These are phyloP conservation scores for Myodes glareolus DNA, from an alignment of 2,113 vertebrate genomes.

Conservation along the genomic window DNA sequence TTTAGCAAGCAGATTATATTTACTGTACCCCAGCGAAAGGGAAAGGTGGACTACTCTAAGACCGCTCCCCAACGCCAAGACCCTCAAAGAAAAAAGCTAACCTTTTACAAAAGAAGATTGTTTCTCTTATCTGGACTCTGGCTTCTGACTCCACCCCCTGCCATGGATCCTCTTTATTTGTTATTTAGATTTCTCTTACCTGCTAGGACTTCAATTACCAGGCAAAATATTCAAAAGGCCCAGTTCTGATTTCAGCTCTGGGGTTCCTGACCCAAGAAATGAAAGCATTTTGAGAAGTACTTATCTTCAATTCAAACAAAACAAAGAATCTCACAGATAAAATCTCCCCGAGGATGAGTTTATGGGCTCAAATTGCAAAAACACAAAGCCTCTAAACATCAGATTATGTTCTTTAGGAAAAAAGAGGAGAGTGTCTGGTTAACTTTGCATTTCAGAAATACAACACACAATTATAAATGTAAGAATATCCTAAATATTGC, in stretches of 20 bases:
- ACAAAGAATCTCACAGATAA: neutral
- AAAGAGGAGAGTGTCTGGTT: neutral
- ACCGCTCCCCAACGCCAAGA: neutral
- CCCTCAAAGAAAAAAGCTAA: neutral
- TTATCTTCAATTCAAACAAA: neutral
- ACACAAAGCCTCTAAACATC: neutral
- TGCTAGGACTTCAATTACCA: neutral
- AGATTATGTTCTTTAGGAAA: neutral
- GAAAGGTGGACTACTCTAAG: neutral
- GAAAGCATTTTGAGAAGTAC: neutral
- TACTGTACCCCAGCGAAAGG: neutral
- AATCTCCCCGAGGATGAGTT: neutral
- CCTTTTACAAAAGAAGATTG: neutral
- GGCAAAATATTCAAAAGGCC: slow-evolving; percentile 34
- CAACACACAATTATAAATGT: slow-evolving; percentile 16
- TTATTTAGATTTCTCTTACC: slow-evolving; percentile 16
- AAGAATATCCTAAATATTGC: neutral
- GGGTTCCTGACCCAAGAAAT: neutral
- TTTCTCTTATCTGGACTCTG: neutral
- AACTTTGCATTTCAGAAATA: slow-evolving; percentile 44
- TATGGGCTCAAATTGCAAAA: neutral
- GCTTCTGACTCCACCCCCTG: neutral
- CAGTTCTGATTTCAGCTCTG: neutral
- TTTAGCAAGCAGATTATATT: slow-evolving; percentile 1
- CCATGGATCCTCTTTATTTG: neutral